phyloP scores from a whole-genome alignment of 2,888 invertebrate species.

The Nemotelus nigrinus region DNA sequence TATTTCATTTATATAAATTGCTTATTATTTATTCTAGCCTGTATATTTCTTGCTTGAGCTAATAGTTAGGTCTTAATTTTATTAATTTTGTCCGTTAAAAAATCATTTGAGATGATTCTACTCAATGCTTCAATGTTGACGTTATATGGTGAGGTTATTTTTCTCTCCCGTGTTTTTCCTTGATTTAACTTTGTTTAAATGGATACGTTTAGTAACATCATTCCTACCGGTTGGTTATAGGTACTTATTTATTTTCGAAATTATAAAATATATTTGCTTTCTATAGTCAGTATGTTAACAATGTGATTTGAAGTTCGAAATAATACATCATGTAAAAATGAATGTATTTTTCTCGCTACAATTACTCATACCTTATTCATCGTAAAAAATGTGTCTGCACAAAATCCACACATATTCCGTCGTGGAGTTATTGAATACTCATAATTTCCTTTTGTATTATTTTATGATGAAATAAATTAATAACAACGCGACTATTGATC shows the following conservation, averaged over 20 bases:
- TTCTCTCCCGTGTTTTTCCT: not conserved
- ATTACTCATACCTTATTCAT: slow-evolving; percentile 32
- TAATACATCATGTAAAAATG: slow-evolving; percentile 35
- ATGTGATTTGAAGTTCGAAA: slow-evolving; percentile 38
- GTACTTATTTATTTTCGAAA: slow-evolving; percentile 21
- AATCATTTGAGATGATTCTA: no score
- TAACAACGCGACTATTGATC: slow-evolving; percentile 4
- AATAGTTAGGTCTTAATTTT: no score
- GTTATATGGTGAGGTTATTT: slow-evolving; percentile 3
- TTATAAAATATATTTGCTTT: slow-evolving; percentile 21
- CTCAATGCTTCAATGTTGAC: no score
- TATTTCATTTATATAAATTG: slow-evolving; percentile 56
- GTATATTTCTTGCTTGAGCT: slow-evolving; percentile 37
- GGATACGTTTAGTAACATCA: slow-evolving; percentile 27
- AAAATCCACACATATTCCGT: slow-evolving; percentile 45
- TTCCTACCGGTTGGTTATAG: not conserved
- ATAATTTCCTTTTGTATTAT: slow-evolving; percentile 19
- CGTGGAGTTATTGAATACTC: not conserved
- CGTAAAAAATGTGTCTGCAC: slow-evolving; percentile 46
- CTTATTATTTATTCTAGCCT: slow-evolving; percentile 46
- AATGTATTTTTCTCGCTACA: slow-evolving; percentile 16
- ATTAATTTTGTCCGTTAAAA: no score
- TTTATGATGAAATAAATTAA: slow-evolving; percentile 28
- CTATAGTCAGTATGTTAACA: slow-evolving; percentile 14
- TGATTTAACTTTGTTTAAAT: not conserved